Conservation (phyloP, 2,888 invertebrate genomes). For the Eulithis prunata region DNA sequence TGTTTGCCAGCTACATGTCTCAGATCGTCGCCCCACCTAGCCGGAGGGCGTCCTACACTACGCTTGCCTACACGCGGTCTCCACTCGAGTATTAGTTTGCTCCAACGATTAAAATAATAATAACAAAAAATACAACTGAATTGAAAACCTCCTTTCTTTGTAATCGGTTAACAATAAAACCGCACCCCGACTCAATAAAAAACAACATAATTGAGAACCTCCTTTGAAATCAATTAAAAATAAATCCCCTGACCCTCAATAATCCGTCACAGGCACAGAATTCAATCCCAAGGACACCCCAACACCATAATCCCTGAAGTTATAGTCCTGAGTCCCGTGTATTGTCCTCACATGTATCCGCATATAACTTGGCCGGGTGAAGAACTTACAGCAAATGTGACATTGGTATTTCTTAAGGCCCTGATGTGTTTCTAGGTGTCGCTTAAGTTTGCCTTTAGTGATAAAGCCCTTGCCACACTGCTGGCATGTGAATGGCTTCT, state of each 20-base stretch:
- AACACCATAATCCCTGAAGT: conserved; percentile 55
- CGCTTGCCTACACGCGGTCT: no score
- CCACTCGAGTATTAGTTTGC: no score
- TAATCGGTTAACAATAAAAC: no score
- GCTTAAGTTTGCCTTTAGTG: conserved; percentile 72
- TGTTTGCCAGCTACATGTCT: no score
- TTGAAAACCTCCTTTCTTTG: no score
- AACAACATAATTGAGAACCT: no score
- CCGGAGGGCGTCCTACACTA: no score
- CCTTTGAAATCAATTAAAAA: not conserved
- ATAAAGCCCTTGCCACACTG: conserved; percentile 79
- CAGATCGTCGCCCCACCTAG: no score
- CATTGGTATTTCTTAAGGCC: conserved; percentile 77
- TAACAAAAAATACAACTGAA: no score
- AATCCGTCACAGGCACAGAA: conserved; percentile 19
- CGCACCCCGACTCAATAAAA: no score
- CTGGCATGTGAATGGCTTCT: conserved; percentile 75
- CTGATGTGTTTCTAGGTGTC: conserved; percentile 73
- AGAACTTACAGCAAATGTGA: conserved; percentile 77
- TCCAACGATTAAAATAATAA: no score
- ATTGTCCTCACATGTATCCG: conserved; percentile 75
- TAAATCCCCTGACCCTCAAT: not conserved
- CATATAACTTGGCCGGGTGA: conserved; percentile 72
- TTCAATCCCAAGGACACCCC: conserved; percentile 34
- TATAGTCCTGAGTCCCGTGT: conserved; percentile 74